Evolutionary conservation across 2,797 vertebrate species (phyloP), one percentile per base, ranked within the genome.

Genomic region (Tarsius wallacei): DNA sequence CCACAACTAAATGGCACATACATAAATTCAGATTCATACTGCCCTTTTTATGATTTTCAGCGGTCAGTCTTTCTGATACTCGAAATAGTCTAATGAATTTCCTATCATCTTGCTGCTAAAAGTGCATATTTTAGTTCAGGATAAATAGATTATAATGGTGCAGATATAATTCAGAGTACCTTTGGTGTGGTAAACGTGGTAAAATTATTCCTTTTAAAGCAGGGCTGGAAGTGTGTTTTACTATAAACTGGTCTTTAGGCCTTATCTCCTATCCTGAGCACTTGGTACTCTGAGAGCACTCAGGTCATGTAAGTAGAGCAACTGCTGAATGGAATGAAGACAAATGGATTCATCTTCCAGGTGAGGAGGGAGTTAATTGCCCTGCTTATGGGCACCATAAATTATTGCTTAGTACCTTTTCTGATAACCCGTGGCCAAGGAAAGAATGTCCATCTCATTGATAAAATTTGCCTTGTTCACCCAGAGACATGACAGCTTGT

Each of bases 321-420:
- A 31, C 55, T 36, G 78, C 36, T 70, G 77, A 92, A 53, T n/a
- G 7, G 51, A 91, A 80, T 85, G 49, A 91, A 96, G 86, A 94
- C n/a, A 83, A 76, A 93, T 51, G 10, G 33, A 73, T 4, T 76
- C 49, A 42, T 93, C 63, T 24, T 83, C 28, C 21, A 82, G 17
- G 28, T 26, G 21, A 95, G n/a, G 73, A 88, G 31, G 31, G 87
- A 86, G 31, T 91, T 95, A 53, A 90, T 80, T 78, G 80, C 71
- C 93, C 61, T 83, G 71, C 36, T 73, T 85, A 71, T 66, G 68
- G 87, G 53, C 78, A 68, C 53, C 61, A 59, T 71, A 73, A 83
- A 81, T 96, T 51, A 96, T 64, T 61, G 55, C 91, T 81, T 64
- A 63, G 91, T 78, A 82, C 49, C 64, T 74, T 91, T 93, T 91